These are phyloP conservation scores for Paedocypris micromegethes DNA, from an alignment of 2,797 vertebrate species.

Conservation along the genomic window DNA sequence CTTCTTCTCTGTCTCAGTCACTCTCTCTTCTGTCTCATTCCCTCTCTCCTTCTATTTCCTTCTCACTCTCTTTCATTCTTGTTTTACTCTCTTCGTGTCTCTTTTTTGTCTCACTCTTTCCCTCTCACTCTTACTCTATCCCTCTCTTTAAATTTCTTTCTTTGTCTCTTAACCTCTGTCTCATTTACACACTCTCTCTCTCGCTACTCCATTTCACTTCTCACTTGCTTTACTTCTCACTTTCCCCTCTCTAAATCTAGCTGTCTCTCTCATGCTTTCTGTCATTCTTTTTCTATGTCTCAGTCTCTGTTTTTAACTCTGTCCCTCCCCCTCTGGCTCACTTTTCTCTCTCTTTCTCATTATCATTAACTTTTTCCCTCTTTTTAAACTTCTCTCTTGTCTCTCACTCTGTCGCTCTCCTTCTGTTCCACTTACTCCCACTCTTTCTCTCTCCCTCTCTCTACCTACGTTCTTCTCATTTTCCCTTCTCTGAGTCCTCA, in stretches of 20 bases:
- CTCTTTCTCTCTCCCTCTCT: neutral
- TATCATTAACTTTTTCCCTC: no score
- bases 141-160: slow-evolving; percentile 3
- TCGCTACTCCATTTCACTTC: slow-evolving; percentile 9
- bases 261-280: no score
- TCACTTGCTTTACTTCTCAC: neutral
- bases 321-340: no score
- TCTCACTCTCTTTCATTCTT: no score
- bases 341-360: no score
- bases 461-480: neutral
- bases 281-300: no score
- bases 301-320: no score
- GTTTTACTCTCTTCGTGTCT: neutral
- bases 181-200: no score
- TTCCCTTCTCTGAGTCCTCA: neutral
- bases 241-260: neutral
- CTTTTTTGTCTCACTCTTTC: neutral
- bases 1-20: no score
- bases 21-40: neutral
- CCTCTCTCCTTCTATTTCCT: no score
- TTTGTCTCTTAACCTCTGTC: neutral
- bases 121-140: neutral
- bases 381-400: neutral
- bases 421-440: neutral
- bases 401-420: neutral